Evolutionary conservation across 2,113 vertebrate species (phyloP), one percentile per base, ranked within the genome.

Genomic region (Tinamus guttatus): DNA sequence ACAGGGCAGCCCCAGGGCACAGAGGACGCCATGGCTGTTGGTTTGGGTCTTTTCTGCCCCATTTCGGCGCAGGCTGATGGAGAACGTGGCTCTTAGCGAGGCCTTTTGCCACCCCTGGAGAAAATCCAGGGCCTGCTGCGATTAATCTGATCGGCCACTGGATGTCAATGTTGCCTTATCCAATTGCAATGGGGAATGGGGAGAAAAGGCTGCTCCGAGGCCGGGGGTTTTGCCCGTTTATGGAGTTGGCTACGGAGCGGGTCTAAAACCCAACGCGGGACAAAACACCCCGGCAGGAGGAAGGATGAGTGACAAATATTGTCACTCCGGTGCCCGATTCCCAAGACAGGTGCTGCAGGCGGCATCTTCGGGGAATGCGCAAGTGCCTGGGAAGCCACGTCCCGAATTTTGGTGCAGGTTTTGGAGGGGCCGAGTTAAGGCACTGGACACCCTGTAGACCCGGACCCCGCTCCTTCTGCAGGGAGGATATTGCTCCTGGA

Each of bases 161-260:
- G 98, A 98, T 98, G 98, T 98, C 98, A 98, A 98, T 97, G 30
- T 98, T 98, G 98, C 96, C 97, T 97, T 96, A 78, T 96, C 84
- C 96, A 96, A 96, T 97, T 96, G 97, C 59, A 13, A 81, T 45
- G 13, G 51, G 78, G 73, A 75, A 89, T 75, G 25, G 49, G 77
- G 62, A 58, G 70, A 38, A 84, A 87, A 85, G 0, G 63, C 81
- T 4, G 13, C 76, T 85, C 67, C 2, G 65, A 8, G 88, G 43
- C 22, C 58, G 74, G 83, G 74, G 85, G 45, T 89, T 88, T 28
- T 93, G 90, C 86, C 56, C 73, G 49, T 38, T 18, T 4, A 34
- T 1, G 0, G 75, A 94, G 81, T 93, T 95, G 93, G 65, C 80
- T 25, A 4, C 73, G 84, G 76, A 81, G 69, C 69, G 47, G 64